Percentiles rank a stretch among this genome's conserved stretches.
These are phyloP conservation scores for Andinoacara biseriatus DNA, from an alignment of 2,113 vertebrate species.

Conservation along the genomic window DNA sequence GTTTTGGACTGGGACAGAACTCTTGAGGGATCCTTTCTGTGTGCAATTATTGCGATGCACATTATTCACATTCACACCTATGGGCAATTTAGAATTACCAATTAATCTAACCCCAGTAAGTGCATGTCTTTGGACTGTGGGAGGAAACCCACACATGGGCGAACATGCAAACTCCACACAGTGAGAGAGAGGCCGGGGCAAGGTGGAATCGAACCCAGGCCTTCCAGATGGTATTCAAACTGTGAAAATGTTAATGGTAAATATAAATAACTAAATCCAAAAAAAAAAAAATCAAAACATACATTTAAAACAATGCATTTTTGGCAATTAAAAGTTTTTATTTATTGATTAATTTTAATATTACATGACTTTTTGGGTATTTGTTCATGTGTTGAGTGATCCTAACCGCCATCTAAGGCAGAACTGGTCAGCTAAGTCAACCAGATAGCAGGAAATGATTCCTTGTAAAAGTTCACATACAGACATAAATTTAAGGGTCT, in stretches of 20 bases:
- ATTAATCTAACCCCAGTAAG: no score
- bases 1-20: neutral
- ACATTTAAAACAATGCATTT: neutral
- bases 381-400: neutral
- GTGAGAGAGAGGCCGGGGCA: no score
- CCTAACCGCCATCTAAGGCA: neutral
- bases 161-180: no score
- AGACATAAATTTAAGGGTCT: no score
- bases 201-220: no score
- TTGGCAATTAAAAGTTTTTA: neutral
- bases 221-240: no score
- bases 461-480: neutral
- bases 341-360: neutral
- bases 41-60: no score
- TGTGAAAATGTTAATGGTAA: neutral
- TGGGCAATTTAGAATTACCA: no score
- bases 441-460: neutral
- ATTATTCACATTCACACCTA: neutral
- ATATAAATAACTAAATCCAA: neutral
- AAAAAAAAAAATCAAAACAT: neutral
- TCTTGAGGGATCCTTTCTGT: neutral
- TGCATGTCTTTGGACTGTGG: no score
- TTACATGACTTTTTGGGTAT: neutral
- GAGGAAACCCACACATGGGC: no score
- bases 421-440: neutral